Evolutionary conservation across 92 coral and sea anemone genomes (phyloP), one percentile per base, ranked within the genome.

Genomic region (Ricordea florida): DNA sequence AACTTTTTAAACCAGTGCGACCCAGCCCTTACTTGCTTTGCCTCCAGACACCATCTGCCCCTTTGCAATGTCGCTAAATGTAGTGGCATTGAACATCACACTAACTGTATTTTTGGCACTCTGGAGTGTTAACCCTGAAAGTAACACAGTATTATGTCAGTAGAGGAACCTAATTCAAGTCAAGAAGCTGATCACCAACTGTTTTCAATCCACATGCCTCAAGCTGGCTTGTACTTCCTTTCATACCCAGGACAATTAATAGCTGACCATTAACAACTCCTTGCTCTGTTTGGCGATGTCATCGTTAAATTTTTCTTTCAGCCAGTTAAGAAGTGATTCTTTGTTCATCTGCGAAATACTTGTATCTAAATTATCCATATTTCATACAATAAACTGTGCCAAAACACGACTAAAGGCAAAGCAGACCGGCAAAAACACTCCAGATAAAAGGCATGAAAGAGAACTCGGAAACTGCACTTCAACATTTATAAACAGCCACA

Each of bases 21-120:
- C n/a, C n/a, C n/a, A n/a, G n/a, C n/a, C n/a, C n/a, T n/a, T n/a
- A n/a, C n/a, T 58, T 58, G 16, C 66, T 58, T 58, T 5, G 32
- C 67, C n/a, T 60, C 47, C 67, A 59, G 66, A 34, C 24, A 56
- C 62, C 62, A 56, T 56, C 62, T 56, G 36, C 5, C 24, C 23
- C 62, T 56, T 56, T 15, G 40, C 23, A n/a, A 36, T 60, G 32
- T 60, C 33, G 20, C 48, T 34, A 11, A 60, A 60, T 60, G 10
- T 35, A 0, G 24, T 59, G 32, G 31, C 47, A 59, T 36, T 59
- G 47, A 17, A 21, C 32, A 36, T 33, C 18, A 57, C 13, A 0
- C 14, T 21, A 18, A 59, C 66, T 6, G 38, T n/a, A 22, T 22
- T 20, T 34, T 1, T 59, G 31, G 66, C 29, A 59, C 31, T 59